These are phyloP conservation scores for Eleutherodactylus coqui DNA, from an alignment of 2,797 vertebrate species.

Conservation along the genomic window DNA sequence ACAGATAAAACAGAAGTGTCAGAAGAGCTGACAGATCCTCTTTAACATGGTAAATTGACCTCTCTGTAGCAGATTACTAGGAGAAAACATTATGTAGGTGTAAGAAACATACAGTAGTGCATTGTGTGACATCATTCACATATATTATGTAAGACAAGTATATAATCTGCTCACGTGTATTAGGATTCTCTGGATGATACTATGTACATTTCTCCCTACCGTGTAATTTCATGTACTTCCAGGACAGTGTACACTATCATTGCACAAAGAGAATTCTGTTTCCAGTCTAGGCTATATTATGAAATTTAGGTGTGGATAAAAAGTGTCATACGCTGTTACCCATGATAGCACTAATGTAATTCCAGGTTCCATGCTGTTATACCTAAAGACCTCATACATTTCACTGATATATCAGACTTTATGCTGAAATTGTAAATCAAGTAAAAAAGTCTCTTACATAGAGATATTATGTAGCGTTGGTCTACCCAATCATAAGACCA, in stretches of 20 bases:
- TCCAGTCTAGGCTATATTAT: not conserved
- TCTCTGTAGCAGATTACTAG: not conserved
- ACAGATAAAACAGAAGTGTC: no score
- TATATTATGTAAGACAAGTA: constrained; percentile 22
- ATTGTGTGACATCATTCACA: not conserved
- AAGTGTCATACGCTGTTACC: no score
- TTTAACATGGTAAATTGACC: not conserved
- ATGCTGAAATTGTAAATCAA: no score
- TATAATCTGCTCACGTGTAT: constrained; percentile 7
- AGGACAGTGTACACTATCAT: not conserved
- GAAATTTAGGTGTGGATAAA: no score
- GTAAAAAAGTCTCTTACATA: no score
- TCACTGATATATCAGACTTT: no score
- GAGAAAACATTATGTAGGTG: not conserved
- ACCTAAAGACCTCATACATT: not conserved
- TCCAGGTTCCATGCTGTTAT: not conserved
- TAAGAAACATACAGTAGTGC: no score
- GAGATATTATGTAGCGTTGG: no score
- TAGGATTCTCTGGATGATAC: not conserved
- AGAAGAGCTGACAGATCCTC: no score
- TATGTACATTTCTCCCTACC: constrained; percentile 10
- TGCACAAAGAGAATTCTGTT: not conserved
- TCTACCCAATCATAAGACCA: no score
- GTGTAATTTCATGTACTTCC: not conserved
- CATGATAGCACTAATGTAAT: not conserved